Percentiles rank a stretch among this genome's conserved stretches.
Conservation (phyloP, 2,113 vertebrate genomes). For the Carollia perspicillata region DNA sequence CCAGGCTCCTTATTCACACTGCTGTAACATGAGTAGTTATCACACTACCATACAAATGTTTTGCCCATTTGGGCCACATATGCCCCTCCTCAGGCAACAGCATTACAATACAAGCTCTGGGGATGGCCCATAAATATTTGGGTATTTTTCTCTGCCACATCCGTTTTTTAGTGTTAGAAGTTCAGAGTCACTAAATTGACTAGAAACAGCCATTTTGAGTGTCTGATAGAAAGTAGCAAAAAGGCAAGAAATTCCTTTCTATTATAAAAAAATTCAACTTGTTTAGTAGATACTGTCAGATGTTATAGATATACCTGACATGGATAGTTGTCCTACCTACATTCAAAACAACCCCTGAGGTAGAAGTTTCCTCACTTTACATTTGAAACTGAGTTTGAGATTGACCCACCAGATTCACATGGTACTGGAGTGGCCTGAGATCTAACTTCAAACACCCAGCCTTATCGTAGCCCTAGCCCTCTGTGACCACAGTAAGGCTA, state of each 20-base stretch:
- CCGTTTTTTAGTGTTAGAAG: background rate
- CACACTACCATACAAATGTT: background rate
- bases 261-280: background rate
- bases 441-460: background rate
- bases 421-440: background rate
- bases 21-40: background rate
- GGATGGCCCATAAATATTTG: background rate
- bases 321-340: background rate
- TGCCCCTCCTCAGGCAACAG: background rate
- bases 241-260: background rate
- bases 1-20: background rate
- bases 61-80: too few species aligned
- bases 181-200: background rate
- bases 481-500: background rate
- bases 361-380: background rate
- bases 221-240: background rate
- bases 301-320: background rate
- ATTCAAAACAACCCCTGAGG: background rate
- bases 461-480: background rate
- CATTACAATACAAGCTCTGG: background rate
- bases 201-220: background rate
- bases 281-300: background rate
- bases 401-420: background rate
- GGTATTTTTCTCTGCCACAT: background rate
- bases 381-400: background rate